Evolutionary conservation across 1,140 invertebrate genomes (phyloP).

Genomic region (Cotesia typhae): DNA sequence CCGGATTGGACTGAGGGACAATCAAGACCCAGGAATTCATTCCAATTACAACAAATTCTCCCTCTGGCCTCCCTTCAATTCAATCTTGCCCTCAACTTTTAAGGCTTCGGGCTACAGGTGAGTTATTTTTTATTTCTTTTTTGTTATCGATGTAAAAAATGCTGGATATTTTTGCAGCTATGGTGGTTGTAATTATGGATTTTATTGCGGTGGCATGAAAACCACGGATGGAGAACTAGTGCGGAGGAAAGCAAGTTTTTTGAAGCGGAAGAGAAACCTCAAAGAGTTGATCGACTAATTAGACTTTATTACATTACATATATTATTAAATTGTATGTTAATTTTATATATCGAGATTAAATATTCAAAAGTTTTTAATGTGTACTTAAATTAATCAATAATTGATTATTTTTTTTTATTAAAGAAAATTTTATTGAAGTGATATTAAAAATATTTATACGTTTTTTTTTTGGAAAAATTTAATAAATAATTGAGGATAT

Average conservation of each 20-base stretch:
- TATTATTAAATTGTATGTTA: background rate
- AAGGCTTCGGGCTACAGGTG: background rate
- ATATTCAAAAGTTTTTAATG: too few species aligned
- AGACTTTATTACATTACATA: background rate
- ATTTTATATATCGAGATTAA: too few species aligned
- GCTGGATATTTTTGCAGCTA: conserved; percentile 7
- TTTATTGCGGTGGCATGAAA: conserved; percentile 31
- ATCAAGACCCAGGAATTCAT: conserved; percentile 25
- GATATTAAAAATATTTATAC: too few species aligned
- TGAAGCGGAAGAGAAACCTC: conserved; percentile 36
- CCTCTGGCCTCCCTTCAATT: conserved; percentile 31
- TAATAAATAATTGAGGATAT: too few species aligned
- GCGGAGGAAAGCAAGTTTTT: conserved; percentile 34
- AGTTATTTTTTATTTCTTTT: background rate
- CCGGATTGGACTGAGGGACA: conserved; percentile 34
- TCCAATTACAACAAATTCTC: conserved; percentile 12
- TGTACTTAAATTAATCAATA: too few species aligned
- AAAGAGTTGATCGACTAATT: conserved; percentile 30
- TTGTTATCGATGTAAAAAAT: background rate
- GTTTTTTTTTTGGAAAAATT: too few species aligned
- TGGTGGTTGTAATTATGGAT: conserved; percentile 29
- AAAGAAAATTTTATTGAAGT: too few species aligned
- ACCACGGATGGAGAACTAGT: conserved; percentile 28
- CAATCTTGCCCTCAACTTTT: conserved; percentile 6
- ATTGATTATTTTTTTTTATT: too few species aligned